These are phyloP conservation scores for Pteronura brasiliensis DNA, from an alignment of 2,113 vertebrate species.

Conservation along the genomic window DNA sequence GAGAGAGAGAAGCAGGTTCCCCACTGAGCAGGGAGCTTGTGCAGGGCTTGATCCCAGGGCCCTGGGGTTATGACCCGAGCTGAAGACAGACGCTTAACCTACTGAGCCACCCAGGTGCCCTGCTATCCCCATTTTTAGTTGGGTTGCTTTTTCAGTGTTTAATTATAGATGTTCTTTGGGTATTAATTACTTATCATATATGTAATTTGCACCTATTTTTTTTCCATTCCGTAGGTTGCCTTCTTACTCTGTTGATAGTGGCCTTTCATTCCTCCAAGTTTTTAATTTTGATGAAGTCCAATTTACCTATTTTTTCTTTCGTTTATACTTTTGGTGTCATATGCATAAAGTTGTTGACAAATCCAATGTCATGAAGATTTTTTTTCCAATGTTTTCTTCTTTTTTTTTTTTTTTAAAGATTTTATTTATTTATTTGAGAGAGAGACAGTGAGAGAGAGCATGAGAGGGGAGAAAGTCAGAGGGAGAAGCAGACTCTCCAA, in stretches of 20 bases:
- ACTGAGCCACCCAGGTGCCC: too few species aligned
- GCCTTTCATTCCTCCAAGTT: neutral
- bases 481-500: too few species aligned
- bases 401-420: too few species aligned
- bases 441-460: too few species aligned
- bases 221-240: neutral
- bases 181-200: neutral
- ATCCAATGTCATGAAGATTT: neutral
- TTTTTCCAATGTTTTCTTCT: neutral
- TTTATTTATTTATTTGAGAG: too few species aligned
- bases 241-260: neutral
- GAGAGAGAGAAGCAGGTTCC: too few species aligned
- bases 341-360: neutral
- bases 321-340: neutral
- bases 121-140: neutral
- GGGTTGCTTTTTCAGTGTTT: neutral
- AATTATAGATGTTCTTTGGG: neutral
- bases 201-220: neutral
- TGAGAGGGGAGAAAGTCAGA: too few species aligned
- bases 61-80: too few species aligned
- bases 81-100: too few species aligned
- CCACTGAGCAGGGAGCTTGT: too few species aligned
- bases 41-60: too few species aligned
- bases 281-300: constrained; percentile 4
- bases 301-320: neutral